A percentile compares a stretch with the other conserved stretches of the same genome.
Evolutionary conservation across 2,797 vertebrate species (phyloP).

Genomic region (Bradypus variegatus): DNA sequence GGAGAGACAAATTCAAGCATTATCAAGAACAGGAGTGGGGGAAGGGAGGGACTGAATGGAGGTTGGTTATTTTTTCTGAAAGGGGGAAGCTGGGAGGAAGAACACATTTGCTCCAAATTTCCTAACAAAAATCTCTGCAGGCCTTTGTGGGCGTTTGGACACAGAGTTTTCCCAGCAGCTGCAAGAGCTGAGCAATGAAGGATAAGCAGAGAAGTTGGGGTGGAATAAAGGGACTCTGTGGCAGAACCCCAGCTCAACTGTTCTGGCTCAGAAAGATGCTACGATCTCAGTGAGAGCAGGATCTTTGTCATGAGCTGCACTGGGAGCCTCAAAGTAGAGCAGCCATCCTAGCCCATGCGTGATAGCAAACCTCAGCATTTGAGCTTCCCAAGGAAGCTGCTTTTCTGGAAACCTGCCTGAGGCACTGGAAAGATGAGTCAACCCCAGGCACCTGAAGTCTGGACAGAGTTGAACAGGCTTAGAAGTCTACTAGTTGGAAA

Average conservation of each 20-base stretch:
- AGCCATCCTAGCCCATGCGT: not conserved
- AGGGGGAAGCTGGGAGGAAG: not conserved
- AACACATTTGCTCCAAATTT: not conserved
- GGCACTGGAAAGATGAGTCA: constrained; percentile 24
- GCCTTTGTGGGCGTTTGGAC: not conserved
- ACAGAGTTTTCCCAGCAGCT: not conserved
- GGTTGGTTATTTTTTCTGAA: not conserved
- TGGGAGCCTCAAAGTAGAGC: not conserved
- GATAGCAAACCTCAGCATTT: not conserved
- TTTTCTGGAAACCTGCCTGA: not conserved
- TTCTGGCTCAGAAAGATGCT: not conserved
- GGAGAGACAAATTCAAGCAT: not conserved
- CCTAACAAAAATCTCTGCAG: not conserved
- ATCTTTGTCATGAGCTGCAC: not conserved
- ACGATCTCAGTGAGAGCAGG: not conserved
- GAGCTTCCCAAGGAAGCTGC: not conserved
- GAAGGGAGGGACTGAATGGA: not conserved
- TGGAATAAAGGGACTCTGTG: not conserved
- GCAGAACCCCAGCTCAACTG: not conserved
- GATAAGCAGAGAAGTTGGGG: not conserved
- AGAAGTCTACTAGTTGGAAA: constrained; percentile 30
- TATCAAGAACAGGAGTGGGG: not conserved
- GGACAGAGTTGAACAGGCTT: not conserved
- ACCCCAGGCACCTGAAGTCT: constrained; percentile 15
- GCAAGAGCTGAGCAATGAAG: not conserved